Evolutionary conservation across 1,140 invertebrate genomes (phyloP).

Genomic region (Chrysopa pallens): DNA sequence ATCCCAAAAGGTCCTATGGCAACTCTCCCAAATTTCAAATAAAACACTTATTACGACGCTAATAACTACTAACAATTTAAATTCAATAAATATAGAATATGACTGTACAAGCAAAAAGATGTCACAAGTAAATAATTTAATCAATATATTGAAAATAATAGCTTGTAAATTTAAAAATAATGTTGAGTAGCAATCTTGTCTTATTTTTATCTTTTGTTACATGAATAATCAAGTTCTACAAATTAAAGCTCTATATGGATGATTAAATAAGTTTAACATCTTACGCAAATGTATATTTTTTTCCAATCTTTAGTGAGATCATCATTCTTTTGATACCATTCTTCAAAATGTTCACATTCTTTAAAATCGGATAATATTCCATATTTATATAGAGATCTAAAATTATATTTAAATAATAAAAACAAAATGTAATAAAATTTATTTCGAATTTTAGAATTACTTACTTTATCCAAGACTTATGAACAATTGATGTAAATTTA

Average conservation of each 20-base stretch:
- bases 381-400: conserved; percentile 29
- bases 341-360: conserved; percentile 20
- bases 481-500: conserved; percentile 39
- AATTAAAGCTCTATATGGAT: too few relatives aligned
- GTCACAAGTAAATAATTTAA: too few relatives aligned
- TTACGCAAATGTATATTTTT: conserved; percentile 37
- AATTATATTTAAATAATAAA: conserved; percentile 5
- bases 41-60: too few relatives aligned
- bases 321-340: conserved; percentile 29
- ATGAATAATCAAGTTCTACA: neutral
- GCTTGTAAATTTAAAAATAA: conserved; percentile 1
- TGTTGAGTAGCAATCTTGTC: neutral
- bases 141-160: conserved; percentile 1
- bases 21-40: too few relatives aligned
- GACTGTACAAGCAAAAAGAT: too few relatives aligned
- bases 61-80: too few relatives aligned
- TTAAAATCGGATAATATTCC: conserved; percentile 23
- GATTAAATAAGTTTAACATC: conserved; percentile 9
- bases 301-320: conserved; percentile 33
- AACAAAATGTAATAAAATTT: conserved; percentile 1
- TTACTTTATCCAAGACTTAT: conserved; percentile 45
- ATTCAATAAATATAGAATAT: too few relatives aligned
- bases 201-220: neutral
- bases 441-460: conserved; percentile 4
- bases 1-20: too few relatives aligned